A percentile compares a stretch with the other conserved stretches of the same genome.
These are phyloP conservation scores for Drosophila bocqueti DNA, from an alignment of 1,140 invertebrate species.

Conservation along the genomic window DNA sequence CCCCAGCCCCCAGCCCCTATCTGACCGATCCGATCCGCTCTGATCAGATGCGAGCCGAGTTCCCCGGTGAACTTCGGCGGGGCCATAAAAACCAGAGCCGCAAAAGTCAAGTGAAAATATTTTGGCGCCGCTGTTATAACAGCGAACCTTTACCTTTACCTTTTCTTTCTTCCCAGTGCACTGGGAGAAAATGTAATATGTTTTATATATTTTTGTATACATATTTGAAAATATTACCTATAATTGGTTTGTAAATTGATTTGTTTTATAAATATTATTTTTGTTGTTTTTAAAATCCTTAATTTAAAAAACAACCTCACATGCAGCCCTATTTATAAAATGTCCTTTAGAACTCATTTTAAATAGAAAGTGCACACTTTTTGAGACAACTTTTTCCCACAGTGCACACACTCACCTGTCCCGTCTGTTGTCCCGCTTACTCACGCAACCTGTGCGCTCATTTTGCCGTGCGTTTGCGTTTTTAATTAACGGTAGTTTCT, in stretches of 20 bases:
- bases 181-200: neutral
- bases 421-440: conserved; percentile 11
- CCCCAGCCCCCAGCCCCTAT: neutral
- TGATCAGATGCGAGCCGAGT: conserved; percentile 15
- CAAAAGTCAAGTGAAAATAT: conserved; percentile 76
- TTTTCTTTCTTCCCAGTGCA: conserved; percentile 11
- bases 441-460: conserved; percentile 46
- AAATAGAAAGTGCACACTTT: too few species aligned
- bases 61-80: conserved; percentile 57
- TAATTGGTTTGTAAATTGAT: neutral
- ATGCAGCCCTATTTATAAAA: neutral
- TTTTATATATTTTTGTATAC: neutral
- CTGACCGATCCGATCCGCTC: conserved; percentile 5
- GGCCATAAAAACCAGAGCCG: conserved; percentile 55
- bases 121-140: conserved; percentile 65
- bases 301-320: too few species aligned
- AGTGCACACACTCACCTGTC: conserved; percentile 12
- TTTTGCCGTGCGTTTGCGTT: conserved; percentile 72
- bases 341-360: neutral
- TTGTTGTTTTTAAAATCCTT: too few species aligned
- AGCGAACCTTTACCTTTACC: conserved; percentile 23
- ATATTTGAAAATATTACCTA: neutral
- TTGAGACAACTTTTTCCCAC: neutral
- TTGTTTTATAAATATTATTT: too few species aligned
- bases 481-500: conserved; percentile 78